These are phyloP conservation scores for Nansenia antarctica DNA, from an alignment of 2,113 vertebrate genomes.

Conservation along the genomic window DNA sequence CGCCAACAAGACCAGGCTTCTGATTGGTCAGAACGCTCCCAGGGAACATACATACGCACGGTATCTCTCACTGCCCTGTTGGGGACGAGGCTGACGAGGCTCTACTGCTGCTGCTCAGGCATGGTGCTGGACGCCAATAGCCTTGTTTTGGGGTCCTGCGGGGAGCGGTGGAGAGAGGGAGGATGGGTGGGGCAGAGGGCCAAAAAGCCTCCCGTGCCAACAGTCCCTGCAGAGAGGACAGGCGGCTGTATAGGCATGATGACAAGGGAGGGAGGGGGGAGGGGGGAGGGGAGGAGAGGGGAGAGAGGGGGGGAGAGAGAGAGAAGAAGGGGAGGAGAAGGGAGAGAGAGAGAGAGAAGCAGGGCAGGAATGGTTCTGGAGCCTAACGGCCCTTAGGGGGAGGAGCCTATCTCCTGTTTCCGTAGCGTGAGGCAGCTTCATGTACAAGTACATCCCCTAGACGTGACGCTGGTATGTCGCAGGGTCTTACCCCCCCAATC, in stretches of 20 bases:
- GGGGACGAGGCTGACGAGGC: slow-evolving; percentile 18
- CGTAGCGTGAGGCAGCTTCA: no score
- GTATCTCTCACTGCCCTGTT: slow-evolving; percentile 46
- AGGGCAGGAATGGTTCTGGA: no score
- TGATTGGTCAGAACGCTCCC: slow-evolving; percentile 16
- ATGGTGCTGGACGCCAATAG: slow-evolving; percentile 45
- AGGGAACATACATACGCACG: slow-evolving; percentile 48
- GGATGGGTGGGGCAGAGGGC: slow-evolving; percentile 44
- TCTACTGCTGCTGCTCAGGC: slow-evolving; percentile 40
- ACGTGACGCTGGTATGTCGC: no score
- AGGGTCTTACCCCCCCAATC: no score
- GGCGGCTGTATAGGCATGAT: slow-evolving; percentile 59
- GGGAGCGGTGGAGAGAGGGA: slow-evolving; percentile 50
- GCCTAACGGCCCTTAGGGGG: no score
- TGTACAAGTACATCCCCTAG: no score
- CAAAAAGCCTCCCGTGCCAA: slow-evolving; percentile 51
- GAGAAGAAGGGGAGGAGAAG: slow-evolving; percentile 1
- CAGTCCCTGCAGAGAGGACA: slow-evolving; percentile 55
- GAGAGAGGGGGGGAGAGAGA: slow-evolving; percentile 18
- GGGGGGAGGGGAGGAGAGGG: slow-evolving; percentile 24
- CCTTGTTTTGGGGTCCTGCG: slow-evolving; percentile 55
- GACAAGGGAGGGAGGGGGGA: slow-evolving; percentile 37
- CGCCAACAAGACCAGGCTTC: slow-evolving; percentile 24
- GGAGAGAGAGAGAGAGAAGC: not conserved
- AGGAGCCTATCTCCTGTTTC: no score